Base-by-base conservation (phyloP, 2,113 vertebrate genomes). In the Mugil cephalus region DNA sequence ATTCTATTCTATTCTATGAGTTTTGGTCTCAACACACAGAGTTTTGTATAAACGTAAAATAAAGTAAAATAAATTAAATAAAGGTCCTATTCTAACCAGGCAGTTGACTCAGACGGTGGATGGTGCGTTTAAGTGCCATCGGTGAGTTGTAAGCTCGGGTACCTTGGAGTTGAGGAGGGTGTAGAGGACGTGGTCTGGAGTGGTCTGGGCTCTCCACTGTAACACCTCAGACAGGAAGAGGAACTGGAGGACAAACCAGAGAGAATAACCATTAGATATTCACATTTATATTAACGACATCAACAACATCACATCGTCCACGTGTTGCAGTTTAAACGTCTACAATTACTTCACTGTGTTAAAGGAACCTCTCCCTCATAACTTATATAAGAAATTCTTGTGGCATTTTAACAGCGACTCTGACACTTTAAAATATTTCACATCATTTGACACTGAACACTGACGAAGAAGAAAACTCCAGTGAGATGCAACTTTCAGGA, bases 151-250 rank as follows among this genome's bases (percentile, higher is more conserved):
- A n/a, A n/a, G n/a, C n/a, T n/a, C n/a, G n/a, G 35, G 79, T 80
- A 94, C 93, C 91, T 93, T 90, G 84, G 96, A 97, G 92, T 97
- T 99, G 77, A 99, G 96, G 77, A 99, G 93, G 0, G 98, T 99
- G 89, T 96, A 99, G 45, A 99, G 96, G 61, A 98, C 87, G 0
- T 99, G 98, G 85, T 99, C 98, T 0, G 98, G 98, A 4, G 97
- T 98, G 67, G 97, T 99, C 93, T 99, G 98, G 0, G 98, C 96
- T 92, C 98, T 91, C 98, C 98, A 99, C 80, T 99, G 98, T 62
- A 99, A 60, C 70, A 99, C 97, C 91, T 99, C 97, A 0, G 98
- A 98, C 82, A 99, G 94, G 92, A 98, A 99, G 67, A 98, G 96
- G 94, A 99, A 99, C 98, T 99, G 74, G 6, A 84, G 73, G 14